Base-by-base conservation (phyloP, 2,797 vertebrate genomes). In the Manis pentadactyla region DNA sequence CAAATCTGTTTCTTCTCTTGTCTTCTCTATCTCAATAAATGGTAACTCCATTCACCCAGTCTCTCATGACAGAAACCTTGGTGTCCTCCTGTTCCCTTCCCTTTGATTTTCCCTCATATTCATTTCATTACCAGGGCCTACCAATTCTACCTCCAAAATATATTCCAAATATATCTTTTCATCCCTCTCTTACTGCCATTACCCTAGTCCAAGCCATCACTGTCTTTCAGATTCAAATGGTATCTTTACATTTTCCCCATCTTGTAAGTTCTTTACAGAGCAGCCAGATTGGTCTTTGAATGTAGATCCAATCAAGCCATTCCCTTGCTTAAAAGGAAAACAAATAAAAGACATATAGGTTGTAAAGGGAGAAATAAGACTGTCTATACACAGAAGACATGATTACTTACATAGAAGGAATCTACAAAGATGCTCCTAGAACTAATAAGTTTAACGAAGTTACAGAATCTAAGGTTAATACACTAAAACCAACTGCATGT, bases 111-210 rank as follows among this genome's bases (percentile, higher is more conserved):
- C 12, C 55, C 34, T 86, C 66, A 66, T 69, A 66, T 53, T 73
- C 39, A 73, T 34, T 78, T 64, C 10, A 87, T 61, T 78, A 63
- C 31, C 27, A 74, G 21, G 27, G 53, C 2, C 68, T 73, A 86
- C 29, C 69, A 87, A 93, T 79, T 87, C 39, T 90, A 91, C 29
- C 63, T 82, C 55, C 63, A 95, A 90, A 89, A 87, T 31, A 19
- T 9, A 66, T 21, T 59, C 69, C 82, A 42, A 85, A 34, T 75
- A 51, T 83, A n/a, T 69, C 59, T 90, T n/a, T 53, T 15, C 86
- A 46, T 73, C 27, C 57, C 64, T 73, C 64, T 82, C 27, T 11
- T 42, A 57, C 34, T 82, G 42, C 31, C 57, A 53, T 66, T 55
- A 78, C n/a, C 46, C 73, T 1, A 95, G 64, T 78, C 19, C 15